A percentile compares a stretch with the other conserved stretches of the same genome.
Evolutionary conservation across 2,797 vertebrate genomes (phyloP).

Genomic region (Melanotaenia trifasciata): DNA sequence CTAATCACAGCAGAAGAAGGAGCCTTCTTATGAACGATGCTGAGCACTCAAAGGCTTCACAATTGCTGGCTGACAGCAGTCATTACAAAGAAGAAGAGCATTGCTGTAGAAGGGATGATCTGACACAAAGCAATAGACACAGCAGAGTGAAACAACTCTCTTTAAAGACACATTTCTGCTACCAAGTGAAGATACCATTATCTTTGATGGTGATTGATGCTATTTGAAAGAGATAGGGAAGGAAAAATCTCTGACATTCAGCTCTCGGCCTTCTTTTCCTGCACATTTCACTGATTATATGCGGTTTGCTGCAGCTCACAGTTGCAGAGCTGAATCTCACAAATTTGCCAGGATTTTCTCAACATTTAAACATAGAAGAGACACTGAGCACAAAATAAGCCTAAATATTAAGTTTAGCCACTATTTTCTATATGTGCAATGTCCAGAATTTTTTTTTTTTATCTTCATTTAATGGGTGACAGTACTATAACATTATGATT

Average conservation of each 20-base stretch:
- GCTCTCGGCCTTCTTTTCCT: constrained; percentile 25
- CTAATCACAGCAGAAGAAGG: constrained; percentile 72
- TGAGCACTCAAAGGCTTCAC: constrained; percentile 54
- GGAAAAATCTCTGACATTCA: constrained; percentile 39
- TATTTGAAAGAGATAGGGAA: constrained; percentile 48
- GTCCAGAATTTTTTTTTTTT: not conserved
- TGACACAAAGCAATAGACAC: constrained; percentile 61
- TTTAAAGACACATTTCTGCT: constrained; percentile 59
- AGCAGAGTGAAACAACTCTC: constrained; percentile 48
- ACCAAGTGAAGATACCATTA: constrained; percentile 56
- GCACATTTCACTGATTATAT: constrained; percentile 25
- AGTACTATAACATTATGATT: not conserved
- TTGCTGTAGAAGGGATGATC: constrained; percentile 48
- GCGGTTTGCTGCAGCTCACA: constrained; percentile 11
- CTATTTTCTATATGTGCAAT: not conserved
- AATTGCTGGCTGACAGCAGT: constrained; percentile 61
- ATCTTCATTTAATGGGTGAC: not conserved
- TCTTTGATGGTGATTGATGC: constrained; percentile 66
- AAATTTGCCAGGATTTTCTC: not conserved
- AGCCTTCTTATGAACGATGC: constrained; percentile 68
- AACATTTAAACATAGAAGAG: not conserved
- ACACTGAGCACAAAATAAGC: not conserved
- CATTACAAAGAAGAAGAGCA: constrained; percentile 59
- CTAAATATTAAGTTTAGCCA: constrained; percentile 3
- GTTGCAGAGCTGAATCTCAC: constrained; percentile 21